Base-by-base conservation (phyloP, 2,888 invertebrate species). In the Synergus japonicus region DNA sequence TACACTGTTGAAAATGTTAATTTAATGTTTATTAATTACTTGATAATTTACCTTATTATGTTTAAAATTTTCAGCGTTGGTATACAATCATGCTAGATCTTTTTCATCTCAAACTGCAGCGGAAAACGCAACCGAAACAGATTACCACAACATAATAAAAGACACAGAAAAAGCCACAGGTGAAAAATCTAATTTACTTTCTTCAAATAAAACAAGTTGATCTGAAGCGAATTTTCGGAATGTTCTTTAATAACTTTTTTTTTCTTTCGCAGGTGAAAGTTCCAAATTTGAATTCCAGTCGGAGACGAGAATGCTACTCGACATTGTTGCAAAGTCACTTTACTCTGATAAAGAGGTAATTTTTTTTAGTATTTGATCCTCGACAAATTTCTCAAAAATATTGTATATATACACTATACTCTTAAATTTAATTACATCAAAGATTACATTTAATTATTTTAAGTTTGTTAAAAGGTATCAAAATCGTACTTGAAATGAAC, bases 321-420 rank as follows among this genome's bases (percentile, higher is more conserved):
- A 99, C 91, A 99, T 99, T 92, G 99, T 99, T 0, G 99, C 99
- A 0, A 96, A 97, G 90, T 99, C 99, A 0, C 93, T 99, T 58
- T 99, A 99, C 92, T 99, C 99, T 0, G 98, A 99, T 88, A 98
- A 98, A 93, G 99, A 99, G 94, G 97, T 96, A 91, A 89, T 90
- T 87, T 46, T 3, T 41, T 41, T 65, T 12, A 41, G 4, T 66
- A 66, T 66, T 66, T n/a, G 9, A 66, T 37, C n/a, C 2, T 15
- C 66, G 10, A 15, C 12, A 1, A 58, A 22, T 4, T 13, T 12
- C 29, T 54, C 12, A 22, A 44, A 22, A 12, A 18, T 15, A 13
- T n/a, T 54, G n/a, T 22, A 22, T 1, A 22, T 29, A 29, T 29
- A 29, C 29, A 29, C 29, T 29, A 29, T 29, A 29, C 29, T 29